phyloP scores from a whole-genome alignment of 1,140 invertebrate genomes.

The Lepidurus couesii region DNA sequence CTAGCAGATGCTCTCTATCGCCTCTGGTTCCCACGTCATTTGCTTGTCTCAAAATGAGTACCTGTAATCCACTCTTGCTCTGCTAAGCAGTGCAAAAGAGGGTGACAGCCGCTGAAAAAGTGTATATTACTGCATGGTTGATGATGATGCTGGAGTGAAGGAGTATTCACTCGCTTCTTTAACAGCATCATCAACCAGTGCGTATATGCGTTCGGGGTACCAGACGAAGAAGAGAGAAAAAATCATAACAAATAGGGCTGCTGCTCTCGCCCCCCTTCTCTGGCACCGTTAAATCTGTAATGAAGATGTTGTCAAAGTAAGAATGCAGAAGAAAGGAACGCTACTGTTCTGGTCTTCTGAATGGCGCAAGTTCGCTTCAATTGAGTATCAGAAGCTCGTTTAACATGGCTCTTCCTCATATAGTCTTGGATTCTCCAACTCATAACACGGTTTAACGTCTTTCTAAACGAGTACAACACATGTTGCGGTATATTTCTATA shows the following conservation, averaged over 20 bases:
- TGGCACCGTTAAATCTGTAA: background rate
- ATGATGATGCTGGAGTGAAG: constrained; percentile 5
- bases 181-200: background rate
- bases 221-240: background rate
- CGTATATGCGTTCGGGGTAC: background rate
- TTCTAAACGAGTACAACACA: background rate
- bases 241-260: background rate
- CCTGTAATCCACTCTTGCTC: constrained; percentile 17
- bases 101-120: background rate
- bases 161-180: background rate
- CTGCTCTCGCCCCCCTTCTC: background rate
- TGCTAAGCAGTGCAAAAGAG: background rate
- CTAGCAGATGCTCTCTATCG: constrained; percentile 1
- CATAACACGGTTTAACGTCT: background rate
- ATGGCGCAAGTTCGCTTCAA: background rate
- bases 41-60: constrained; percentile 11
- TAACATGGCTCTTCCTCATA: background rate
- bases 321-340: background rate
- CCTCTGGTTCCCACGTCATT: constrained; percentile 17
- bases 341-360: background rate
- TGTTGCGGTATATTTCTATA: background rate
- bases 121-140: background rate
- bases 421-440: background rate
- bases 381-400: background rate
- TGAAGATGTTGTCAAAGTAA: background rate